Conservation (phyloP, 2,888 invertebrate genomes). For the Pachycephus smyrnensis region DNA sequence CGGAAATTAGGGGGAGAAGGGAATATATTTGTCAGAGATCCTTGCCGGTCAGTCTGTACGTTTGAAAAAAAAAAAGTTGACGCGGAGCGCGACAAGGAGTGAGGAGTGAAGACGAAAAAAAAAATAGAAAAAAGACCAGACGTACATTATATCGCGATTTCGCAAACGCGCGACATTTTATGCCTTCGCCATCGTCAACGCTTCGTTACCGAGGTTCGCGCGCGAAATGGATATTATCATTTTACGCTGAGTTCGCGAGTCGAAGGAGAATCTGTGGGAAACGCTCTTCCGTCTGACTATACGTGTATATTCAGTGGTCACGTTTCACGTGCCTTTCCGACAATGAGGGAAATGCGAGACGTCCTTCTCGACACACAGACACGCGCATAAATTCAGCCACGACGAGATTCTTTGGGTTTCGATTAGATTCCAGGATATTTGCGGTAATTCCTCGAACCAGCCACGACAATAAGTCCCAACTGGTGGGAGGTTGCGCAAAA, state of each 20-base stretch:
- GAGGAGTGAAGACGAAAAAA: slow-evolving; percentile 11
- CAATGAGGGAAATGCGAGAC: background rate
- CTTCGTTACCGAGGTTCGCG: background rate
- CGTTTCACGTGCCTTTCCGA: background rate
- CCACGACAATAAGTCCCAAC: slow-evolving; percentile 9
- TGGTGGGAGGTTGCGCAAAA: slow-evolving; percentile 37
- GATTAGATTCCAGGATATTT: background rate
- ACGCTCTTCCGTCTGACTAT: background rate
- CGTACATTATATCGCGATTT: slow-evolving; percentile 26
- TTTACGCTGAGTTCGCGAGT: background rate
- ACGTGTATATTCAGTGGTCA: background rate
- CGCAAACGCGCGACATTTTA: slow-evolving; percentile 27
- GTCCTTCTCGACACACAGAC: background rate
- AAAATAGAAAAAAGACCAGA: slow-evolving; percentile 23
- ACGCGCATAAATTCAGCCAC: background rate
- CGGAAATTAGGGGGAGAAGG: slow-evolving; percentile 41
- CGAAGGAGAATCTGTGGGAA: background rate
- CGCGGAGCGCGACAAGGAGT: background rate
- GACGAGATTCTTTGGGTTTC: slow-evolving; percentile 12
- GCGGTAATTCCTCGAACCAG: slow-evolving; percentile 11
- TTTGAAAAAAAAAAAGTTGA: background rate
- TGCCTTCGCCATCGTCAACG: background rate
- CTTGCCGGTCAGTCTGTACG: background rate
- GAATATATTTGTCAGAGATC: background rate
- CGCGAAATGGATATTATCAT: background rate